A percentile compares a stretch with the other conserved stretches of the same genome.
Evolutionary conservation across 2,797 vertebrate genomes (phyloP).

Genomic region (Pogonophryne albipinna): DNA sequence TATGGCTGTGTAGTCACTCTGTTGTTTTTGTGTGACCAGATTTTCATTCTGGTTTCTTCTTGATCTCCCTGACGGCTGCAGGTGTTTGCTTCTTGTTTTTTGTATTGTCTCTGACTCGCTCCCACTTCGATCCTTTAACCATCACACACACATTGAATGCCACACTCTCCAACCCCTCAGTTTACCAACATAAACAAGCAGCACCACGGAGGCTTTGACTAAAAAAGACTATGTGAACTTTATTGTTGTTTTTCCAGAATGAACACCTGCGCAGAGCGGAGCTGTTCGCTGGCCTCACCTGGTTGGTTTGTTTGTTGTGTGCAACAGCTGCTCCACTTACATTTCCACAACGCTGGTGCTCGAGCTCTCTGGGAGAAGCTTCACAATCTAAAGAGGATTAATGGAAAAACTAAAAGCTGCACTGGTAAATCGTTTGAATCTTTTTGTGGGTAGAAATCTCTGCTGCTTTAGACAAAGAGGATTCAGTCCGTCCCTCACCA

Average conservation of each 20-base stretch:
- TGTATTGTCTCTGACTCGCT: constrained; percentile 11
- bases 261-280: constrained; percentile 23
- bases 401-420: constrained; percentile 48
- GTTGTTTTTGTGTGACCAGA: constrained; percentile 6
- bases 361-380: constrained; percentile 10
- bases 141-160: constrained; percentile 10
- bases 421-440: constrained; percentile 19
- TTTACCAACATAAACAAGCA: constrained; percentile 14
- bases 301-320: constrained; percentile 31
- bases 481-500: constrained; percentile 3
- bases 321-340: constrained; percentile 36
- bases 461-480: constrained; percentile 22
- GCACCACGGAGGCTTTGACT: constrained; percentile 25
- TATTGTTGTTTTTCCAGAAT: constrained; percentile 37
- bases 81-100: constrained; percentile 36
- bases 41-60: constrained; percentile 33
- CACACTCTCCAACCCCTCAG: constrained; percentile 4
- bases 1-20: not conserved
- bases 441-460: constrained; percentile 21
- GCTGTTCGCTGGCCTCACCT: constrained; percentile 31
- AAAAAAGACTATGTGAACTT: constrained; percentile 17
- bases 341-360: constrained; percentile 18
- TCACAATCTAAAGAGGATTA: constrained; percentile 54
- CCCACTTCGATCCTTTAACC: not conserved
- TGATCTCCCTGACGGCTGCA: constrained; percentile 28